Evolutionary conservation across 2,797 vertebrate species (phyloP).

Genomic region (Parambassis ranga): DNA sequence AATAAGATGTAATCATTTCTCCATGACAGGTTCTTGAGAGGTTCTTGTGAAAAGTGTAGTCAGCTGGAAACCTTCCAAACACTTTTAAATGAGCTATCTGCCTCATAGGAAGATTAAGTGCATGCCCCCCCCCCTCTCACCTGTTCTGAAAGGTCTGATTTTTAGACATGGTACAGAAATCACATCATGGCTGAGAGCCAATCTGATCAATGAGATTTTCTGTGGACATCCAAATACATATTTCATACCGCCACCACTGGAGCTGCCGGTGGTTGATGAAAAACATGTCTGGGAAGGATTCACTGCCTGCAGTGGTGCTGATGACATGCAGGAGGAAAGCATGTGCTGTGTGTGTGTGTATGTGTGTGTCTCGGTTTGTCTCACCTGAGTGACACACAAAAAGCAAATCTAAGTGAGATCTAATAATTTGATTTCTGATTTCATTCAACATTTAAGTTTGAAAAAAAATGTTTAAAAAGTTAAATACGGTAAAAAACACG

Average conservation of each 20-base stretch:
- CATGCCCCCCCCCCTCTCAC: background rate
- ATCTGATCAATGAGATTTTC: constrained; percentile 30
- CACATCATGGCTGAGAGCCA: constrained; percentile 5
- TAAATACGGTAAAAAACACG: too few species aligned
- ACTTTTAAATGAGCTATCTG: background rate
- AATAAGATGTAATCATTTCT: background rate
- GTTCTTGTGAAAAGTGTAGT: too few species aligned
- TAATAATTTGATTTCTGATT: too few species aligned
- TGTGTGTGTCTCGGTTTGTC: background rate
- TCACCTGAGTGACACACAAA: background rate
- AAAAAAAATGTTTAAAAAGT: too few species aligned
- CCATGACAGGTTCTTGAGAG: background rate
- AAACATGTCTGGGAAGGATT: constrained; percentile 35
- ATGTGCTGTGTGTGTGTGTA: background rate
- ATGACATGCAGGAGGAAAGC: constrained; percentile 3
- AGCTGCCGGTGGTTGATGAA: constrained; percentile 37
- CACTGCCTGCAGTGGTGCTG: background rate
- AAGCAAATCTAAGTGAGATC: background rate
- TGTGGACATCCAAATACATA: constrained; percentile 22
- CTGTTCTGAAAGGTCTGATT: background rate
- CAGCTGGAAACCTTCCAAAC: background rate
- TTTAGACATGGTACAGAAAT: background rate
- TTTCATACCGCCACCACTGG: constrained; percentile 39
- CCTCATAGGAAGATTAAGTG: background rate
- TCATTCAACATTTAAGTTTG: too few species aligned